A percentile compares a stretch with the other conserved stretches of the same genome.
Conservation (phyloP, 2,888 invertebrate species). For the Anthoptus insignis region DNA sequence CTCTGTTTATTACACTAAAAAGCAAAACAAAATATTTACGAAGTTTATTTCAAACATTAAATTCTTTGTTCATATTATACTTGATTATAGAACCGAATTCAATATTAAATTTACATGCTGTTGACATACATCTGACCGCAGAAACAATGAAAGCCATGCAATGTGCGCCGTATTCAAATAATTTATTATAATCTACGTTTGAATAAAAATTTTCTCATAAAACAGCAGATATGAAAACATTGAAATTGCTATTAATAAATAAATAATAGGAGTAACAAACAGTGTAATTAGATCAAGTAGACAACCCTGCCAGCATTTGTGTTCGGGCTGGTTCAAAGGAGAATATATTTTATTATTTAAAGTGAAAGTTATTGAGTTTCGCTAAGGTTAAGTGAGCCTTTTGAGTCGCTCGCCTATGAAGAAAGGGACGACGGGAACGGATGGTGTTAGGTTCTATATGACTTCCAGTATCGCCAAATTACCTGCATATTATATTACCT, state of each 20-base stretch:
- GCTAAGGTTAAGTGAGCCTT: slow-evolving; percentile 84
- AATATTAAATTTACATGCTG: too few relatives aligned
- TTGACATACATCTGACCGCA: too few relatives aligned
- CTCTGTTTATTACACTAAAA: too few relatives aligned
- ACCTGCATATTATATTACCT: slow-evolving; percentile 55
- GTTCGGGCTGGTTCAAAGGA: slow-evolving; percentile 77
- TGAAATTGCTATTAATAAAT: slow-evolving; percentile 30
- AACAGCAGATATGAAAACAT: too few relatives aligned
- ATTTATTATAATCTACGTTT: too few relatives aligned
- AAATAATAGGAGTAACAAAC: slow-evolving; percentile 30
- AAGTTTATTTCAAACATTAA: too few relatives aligned
- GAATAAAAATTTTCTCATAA: too few relatives aligned
- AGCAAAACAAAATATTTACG: too few relatives aligned
- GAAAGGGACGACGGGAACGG: slow-evolving; percentile 61
- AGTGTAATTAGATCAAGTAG: slow-evolving; percentile 56
- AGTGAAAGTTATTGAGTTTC: slow-evolving; percentile 85
- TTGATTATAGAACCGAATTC: too few relatives aligned
- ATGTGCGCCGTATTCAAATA: too few relatives aligned
- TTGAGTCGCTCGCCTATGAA: slow-evolving; percentile 70
- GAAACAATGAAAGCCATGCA: too few relatives aligned
- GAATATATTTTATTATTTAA: slow-evolving; percentile 85
- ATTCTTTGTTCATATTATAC: too few relatives aligned
- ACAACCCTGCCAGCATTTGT: slow-evolving; percentile 71
- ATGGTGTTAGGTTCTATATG: slow-evolving; percentile 65
- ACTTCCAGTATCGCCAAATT: slow-evolving; percentile 61